phyloP scores from a whole-genome alignment of 2,797 vertebrate genomes.

The Podarcis lilfordi region DNA sequence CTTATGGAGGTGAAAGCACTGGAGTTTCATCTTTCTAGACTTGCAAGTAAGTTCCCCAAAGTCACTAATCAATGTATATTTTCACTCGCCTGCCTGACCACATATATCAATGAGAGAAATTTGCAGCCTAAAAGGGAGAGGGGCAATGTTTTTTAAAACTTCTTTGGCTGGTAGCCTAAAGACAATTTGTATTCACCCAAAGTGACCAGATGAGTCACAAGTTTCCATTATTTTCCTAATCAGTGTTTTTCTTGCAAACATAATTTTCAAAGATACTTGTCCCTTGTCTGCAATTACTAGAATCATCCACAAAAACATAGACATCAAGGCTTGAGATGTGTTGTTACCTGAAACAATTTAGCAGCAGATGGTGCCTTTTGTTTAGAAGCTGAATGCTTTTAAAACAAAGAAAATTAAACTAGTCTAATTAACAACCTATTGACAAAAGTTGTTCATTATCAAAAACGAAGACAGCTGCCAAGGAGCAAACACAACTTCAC shows the following conservation, averaged over 20 bases:
- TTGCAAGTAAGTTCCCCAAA: not conserved
- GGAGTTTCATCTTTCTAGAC: not conserved
- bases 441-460: constrained; percentile 40
- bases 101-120: not conserved
- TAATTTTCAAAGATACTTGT: constrained; percentile 11
- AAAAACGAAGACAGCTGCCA: constrained; percentile 34
- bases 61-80: not conserved
- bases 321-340: constrained; percentile 11
- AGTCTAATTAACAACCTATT: constrained; percentile 39
- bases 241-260: not conserved
- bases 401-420: constrained; percentile 35
- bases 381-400: constrained; percentile 54
- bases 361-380: constrained; percentile 61
- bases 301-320: constrained; percentile 39
- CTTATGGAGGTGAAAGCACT: not conserved
- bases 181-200: not conserved
- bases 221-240: not conserved
- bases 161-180: not conserved
- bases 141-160: not conserved
- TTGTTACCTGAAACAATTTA: constrained; percentile 50
- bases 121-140: not conserved
- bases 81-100: not conserved
- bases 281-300: constrained; percentile 41
- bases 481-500: constrained; percentile 9
- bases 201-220: not conserved